A percentile compares a stretch with the other conserved stretches of the same genome.
Evolutionary conservation across 2,797 vertebrate genomes (phyloP).

Genomic region (Falco concolor): DNA sequence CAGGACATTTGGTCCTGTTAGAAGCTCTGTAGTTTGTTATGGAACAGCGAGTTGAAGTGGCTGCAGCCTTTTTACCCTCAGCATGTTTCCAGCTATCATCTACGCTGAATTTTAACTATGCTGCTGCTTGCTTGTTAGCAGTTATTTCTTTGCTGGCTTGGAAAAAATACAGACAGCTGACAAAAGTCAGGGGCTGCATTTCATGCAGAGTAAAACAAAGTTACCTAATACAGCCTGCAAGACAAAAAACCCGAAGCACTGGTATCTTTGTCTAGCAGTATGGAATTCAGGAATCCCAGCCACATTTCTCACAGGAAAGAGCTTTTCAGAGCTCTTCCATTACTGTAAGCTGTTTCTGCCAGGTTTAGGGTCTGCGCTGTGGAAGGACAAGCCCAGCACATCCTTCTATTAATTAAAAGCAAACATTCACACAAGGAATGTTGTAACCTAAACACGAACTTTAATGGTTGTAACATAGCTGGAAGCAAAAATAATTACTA

Average conservation of each 20-base stretch:
- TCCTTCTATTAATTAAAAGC: slow-evolving; percentile 36
- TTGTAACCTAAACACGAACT: slow-evolving; percentile 46
- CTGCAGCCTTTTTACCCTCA: slow-evolving; percentile 12
- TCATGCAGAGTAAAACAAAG: slow-evolving; percentile 6
- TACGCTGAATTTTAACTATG: neutral
- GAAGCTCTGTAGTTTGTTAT: slow-evolving; percentile 3
- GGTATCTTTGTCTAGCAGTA: neutral
- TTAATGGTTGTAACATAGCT: slow-evolving; percentile 31
- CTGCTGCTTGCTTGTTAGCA: neutral
- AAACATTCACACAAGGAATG: slow-evolving; percentile 23
- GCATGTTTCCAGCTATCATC: neutral
- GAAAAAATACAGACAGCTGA: slow-evolving; percentile 23
- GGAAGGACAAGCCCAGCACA: neutral
- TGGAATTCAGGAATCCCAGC: neutral
- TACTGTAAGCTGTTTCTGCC: neutral
- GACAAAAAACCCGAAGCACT: neutral
- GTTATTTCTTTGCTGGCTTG: neutral
- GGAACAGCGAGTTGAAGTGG: neutral
- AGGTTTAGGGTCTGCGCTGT: neutral
- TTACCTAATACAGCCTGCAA: neutral
- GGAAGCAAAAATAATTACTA: slow-evolving; percentile 57
- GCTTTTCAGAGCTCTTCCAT: neutral
- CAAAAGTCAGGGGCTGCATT: slow-evolving; percentile 7
- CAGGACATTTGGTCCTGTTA: neutral
- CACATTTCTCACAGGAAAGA: neutral